Conservation (phyloP, 2,797 vertebrate genomes). For the Dendrocincla tyrannina region DNA sequence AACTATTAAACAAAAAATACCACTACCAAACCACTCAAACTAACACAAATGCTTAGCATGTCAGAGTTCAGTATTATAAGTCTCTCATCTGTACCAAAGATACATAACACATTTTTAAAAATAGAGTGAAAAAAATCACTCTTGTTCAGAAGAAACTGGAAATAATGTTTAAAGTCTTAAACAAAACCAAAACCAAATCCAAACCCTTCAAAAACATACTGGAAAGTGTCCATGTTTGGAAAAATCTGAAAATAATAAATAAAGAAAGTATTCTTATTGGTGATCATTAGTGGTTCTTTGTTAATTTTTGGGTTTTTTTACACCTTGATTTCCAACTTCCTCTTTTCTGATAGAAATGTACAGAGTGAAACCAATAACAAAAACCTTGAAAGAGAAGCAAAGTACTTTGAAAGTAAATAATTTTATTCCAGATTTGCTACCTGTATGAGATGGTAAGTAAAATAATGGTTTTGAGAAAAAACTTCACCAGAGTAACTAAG, state of each 20-base stretch:
- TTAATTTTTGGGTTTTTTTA: not conserved
- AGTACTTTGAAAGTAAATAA: not conserved
- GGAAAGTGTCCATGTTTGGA: not conserved
- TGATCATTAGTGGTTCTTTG: not conserved
- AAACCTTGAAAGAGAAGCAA: not conserved
- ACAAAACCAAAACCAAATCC: not conserved
- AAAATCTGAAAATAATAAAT: not conserved
- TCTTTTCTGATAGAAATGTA: not conserved
- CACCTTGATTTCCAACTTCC: not conserved
- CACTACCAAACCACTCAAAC: not conserved
- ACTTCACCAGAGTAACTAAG: accelerated
- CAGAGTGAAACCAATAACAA: not conserved
- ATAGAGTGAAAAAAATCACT: not conserved
- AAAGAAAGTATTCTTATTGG: not conserved
- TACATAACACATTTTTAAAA: not conserved
- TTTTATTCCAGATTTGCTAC: not conserved
- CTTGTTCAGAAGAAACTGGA: not conserved
- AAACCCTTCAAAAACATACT: not conserved
- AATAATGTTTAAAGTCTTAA: not conserved
- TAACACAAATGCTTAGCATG: not conserved
- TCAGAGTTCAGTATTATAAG: not conserved
- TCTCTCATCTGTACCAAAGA: not conserved
- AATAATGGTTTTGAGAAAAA: not conserved
- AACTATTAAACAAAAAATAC: not conserved
- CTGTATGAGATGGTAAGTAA: not conserved